phyloP scores from a whole-genome alignment of 2,797 vertebrate species.

The Epinephelus malabaricus region DNA sequence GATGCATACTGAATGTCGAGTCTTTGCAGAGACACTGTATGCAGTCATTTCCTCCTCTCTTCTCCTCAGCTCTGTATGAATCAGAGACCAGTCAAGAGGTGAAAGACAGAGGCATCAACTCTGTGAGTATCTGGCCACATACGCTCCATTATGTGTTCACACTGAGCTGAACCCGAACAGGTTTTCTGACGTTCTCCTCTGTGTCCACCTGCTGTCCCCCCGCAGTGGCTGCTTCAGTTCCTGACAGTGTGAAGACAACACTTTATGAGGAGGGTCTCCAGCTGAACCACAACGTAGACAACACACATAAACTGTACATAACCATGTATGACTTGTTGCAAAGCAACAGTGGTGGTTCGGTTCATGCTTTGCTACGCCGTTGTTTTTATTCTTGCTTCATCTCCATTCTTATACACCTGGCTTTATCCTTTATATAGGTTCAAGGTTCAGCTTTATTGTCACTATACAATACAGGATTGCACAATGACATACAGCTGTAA shows the following conservation, averaged over 20 bases:
- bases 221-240: constrained; percentile 86
- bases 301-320: not conserved
- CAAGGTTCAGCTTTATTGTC: not conserved
- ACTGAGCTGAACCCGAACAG: not conserved
- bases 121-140: constrained; percentile 77
- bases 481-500: not conserved
- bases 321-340: not conserved
- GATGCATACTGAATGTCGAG: not conserved
- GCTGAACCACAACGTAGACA: not conserved
- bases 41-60: constrained; percentile 35
- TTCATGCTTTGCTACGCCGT: not conserved
- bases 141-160: not conserved
- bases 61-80: constrained; percentile 82
- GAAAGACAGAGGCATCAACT: constrained; percentile 84
- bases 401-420: not conserved
- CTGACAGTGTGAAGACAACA: constrained; percentile 76
- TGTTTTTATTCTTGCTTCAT: constrained; percentile 14
- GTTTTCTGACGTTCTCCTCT: constrained; percentile 22
- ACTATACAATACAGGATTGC: not conserved
- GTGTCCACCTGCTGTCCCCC: constrained; percentile 14
- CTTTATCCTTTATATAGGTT: not conserved
- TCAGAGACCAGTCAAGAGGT: constrained; percentile 82
- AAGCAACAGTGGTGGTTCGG: not conserved
- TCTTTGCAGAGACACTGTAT: constrained; percentile 9
- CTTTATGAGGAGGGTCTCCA: constrained; percentile 23